These are phyloP conservation scores for Arenicola marina DNA, from an alignment of 2,888 invertebrate genomes.

Conservation along the genomic window DNA sequence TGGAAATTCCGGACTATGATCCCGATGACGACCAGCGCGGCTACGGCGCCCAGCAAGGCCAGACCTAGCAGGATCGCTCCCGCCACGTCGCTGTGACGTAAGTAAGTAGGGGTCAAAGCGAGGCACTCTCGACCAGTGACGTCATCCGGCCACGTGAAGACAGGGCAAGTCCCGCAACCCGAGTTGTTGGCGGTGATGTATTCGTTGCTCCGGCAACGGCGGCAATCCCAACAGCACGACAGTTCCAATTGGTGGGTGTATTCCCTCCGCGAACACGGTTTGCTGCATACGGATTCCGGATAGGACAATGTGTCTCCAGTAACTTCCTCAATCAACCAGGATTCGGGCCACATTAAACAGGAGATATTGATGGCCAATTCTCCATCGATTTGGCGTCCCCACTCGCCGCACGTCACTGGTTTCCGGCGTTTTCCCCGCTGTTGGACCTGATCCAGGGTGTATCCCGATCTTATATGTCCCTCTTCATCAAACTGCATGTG, in stretches of 20 bases:
- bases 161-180: constrained; percentile 26
- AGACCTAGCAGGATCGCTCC: constrained; percentile 8
- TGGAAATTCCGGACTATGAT: constrained; percentile 6
- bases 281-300: constrained; percentile 27
- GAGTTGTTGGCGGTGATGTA: constrained; percentile 16
- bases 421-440: background rate
- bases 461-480: background rate
- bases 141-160: constrained; percentile 23
- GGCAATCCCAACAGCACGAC: constrained; percentile 32
- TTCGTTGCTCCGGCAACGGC: constrained; percentile 26
- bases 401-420: background rate
- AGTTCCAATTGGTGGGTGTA: constrained; percentile 15
- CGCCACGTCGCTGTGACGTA: constrained; percentile 5
- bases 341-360: background rate
- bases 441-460: background rate
- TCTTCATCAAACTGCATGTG: constrained; percentile 33
- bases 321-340: background rate
- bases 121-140: constrained; percentile 6
- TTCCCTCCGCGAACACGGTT: constrained; percentile 21
- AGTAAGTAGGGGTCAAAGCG: constrained; percentile 17
- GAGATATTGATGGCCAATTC: background rate
- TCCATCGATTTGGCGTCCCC: background rate
- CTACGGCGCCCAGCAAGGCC: constrained; percentile 12
- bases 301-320: too few relatives aligned
- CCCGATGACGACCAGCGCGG: constrained; percentile 6